phyloP scores from a whole-genome alignment of 2,888 invertebrate genomes.

The Drosophila infuscata region DNA sequence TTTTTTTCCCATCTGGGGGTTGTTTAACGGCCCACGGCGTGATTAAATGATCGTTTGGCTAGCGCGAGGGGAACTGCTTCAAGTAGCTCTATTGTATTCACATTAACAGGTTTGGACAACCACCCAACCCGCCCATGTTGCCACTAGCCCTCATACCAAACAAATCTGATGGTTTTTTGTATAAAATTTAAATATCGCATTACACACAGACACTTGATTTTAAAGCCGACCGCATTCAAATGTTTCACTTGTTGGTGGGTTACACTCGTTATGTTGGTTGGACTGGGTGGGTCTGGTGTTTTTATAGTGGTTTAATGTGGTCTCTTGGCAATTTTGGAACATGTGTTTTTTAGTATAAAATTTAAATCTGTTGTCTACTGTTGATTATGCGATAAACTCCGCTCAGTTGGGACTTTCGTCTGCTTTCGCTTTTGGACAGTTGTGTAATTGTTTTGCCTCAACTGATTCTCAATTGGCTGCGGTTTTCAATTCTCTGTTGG shows the following conservation, averaged over 20 bases:
- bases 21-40: constrained; percentile 48
- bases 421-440: constrained; percentile 54
- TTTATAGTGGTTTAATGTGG: constrained; percentile 12
- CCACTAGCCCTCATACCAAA: constrained; percentile 26
- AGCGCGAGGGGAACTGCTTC: constrained; percentile 35
- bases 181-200: constrained; percentile 78
- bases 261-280: constrained; percentile 20
- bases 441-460: constrained; percentile 63
- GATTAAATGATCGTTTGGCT: constrained; percentile 70
- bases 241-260: constrained; percentile 67
- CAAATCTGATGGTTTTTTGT: constrained; percentile 42
- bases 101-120: constrained; percentile 72
- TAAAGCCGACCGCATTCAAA: constrained; percentile 66
- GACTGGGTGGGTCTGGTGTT: constrained; percentile 16
- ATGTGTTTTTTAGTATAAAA: constrained; percentile 75
- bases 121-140: constrained; percentile 48
- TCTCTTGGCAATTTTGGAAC: constrained; percentile 70
- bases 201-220: constrained; percentile 77
- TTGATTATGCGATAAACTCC: constrained; percentile 70
- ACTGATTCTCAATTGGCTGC: constrained; percentile 33
- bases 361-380: constrained; percentile 72
- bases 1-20: constrained; percentile 51
- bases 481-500: not conserved
- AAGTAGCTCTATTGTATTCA: constrained; percentile 76
- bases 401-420: constrained; percentile 30